Evolutionary conservation across 2,888 invertebrate species (phyloP), one percentile per base, ranked within the genome.

Genomic region (Callyntrura sp.): DNA sequence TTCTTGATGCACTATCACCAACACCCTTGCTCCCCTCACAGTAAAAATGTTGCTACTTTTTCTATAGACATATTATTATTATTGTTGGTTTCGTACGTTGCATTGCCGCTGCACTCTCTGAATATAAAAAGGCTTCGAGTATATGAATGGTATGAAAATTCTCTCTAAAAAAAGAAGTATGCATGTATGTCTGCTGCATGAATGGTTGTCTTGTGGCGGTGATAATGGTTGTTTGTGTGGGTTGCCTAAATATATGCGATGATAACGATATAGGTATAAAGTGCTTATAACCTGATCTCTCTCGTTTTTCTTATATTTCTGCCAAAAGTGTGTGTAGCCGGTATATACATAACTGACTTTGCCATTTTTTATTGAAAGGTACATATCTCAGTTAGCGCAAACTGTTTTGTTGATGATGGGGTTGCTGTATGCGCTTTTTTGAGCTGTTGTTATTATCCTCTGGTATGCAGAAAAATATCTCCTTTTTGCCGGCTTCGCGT

Each of bases 301-400:
- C 62, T 73, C 35, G 35, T 35, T 35, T 35, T 11, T 76, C 17
- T 43, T 43, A 25, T 9, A 48, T 81, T 62, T 81, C 43, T 62
- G 81, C 81, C 60, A 81, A 81, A 20, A 23, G 43, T 57, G 78
- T 62, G 45, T 83, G 83, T 83, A 90, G 90, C 90, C 90, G 90
- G 90, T 90, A 90, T 90, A 90, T 90, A 90, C 90, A 90, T 90
- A 86, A 90, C 85, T 81, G 88, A 88, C 82, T 82, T 88, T 82
- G 88, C 88, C 70, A 88, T 88, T 88, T 88, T 87, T 88, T 82
- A 68, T 81, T 51, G 28, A 73, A 73, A 82, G 73, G 51, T 76
- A 76, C 48, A 73, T 17, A 43, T 14, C 78, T 48, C 14, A 28
- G 20, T 35, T 70, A 11, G 23, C n/a, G 12, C 6, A 55, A 11